Evolutionary conservation across 2,888 invertebrate genomes (phyloP), one percentile per base, ranked within the genome.

Genomic region (Hetaerina titia): DNA sequence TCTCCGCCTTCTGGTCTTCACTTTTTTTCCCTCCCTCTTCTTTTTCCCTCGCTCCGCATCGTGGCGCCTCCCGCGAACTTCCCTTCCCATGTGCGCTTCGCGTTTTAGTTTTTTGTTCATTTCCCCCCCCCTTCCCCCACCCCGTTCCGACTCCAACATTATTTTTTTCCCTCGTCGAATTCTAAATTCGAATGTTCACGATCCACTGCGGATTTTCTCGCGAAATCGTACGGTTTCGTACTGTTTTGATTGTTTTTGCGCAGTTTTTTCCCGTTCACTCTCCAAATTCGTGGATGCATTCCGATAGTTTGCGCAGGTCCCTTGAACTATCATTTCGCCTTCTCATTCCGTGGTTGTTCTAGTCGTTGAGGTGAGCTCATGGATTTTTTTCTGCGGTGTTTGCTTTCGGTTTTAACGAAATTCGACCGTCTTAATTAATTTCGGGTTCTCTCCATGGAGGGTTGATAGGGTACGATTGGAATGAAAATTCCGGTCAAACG

Each of bases 181-280:
- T 81, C 31, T 11, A 8, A 69, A n/a, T n/a, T 69, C 81, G 31
- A 5, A 31, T 81, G 25, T 81, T 31, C 31, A 31, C 81, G 81
- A 81, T 81, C 25, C 25, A 11, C 81, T 81, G 81, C 81, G 81
- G 81, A 81, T 81, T 81, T 81, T 13, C 81, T 81, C 81, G 81
- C 81, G 31, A 81, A 45, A 81, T 31, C 81, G 22, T 22, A 13
- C 8, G 31, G 2, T 69, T n/a, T 69, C n/a, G 5, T 69, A 69
- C n/a, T 31, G 31, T 9, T 81, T 31, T 81, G 15, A 15, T 81
- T 81, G 25, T 25, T 81, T 81, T 13, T 31, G 31, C 13, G 31
- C 7, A 31, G 8, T 74, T 15, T 31, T 13, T 13, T 4, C 25
- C 81, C 69, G n/a, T 69, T 69, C 22, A n/a, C 9, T 31, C 22